Percentiles rank a stretch among this genome's conserved stretches.
These are phyloP conservation scores for Sylvia atricapilla DNA, from an alignment of 2,113 vertebrate genomes.

Conservation along the genomic window DNA sequence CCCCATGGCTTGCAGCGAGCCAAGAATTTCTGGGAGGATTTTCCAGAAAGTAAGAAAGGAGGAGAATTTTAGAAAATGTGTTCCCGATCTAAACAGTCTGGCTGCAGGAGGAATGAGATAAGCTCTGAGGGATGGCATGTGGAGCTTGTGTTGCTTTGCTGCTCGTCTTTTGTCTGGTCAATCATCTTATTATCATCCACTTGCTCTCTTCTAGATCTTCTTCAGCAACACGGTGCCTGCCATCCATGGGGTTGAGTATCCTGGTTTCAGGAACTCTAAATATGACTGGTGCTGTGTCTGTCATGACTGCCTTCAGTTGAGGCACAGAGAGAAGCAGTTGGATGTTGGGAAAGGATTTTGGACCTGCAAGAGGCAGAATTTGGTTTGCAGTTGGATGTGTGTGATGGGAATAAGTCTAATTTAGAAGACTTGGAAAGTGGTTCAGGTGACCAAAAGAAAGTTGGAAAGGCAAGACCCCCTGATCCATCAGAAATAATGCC, in stretches of 20 bases:
- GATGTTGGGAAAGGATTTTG: background rate
- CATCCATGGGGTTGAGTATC: background rate
- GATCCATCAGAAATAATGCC: background rate
- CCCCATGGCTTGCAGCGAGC: background rate
- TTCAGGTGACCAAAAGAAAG: background rate
- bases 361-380: background rate
- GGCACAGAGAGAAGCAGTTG: background rate
- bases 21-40: conserved; percentile 12
- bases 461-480: background rate
- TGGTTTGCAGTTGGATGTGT: background rate
- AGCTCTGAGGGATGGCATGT: background rate
- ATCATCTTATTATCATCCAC: background rate
- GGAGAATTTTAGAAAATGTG: background rate
- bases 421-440: background rate
- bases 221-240: background rate
- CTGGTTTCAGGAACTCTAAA: background rate
- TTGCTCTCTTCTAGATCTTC: background rate
- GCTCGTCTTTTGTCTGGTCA: background rate
- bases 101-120: background rate
- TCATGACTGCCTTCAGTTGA: background rate
- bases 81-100: background rate
- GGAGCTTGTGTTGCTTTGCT: background rate
- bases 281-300: background rate
- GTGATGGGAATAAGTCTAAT: background rate
- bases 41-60: conserved; percentile 14